Percentiles rank a stretch among this genome's conserved stretches.
Evolutionary conservation across 2,113 vertebrate species (phyloP).

Genomic region (Malurus elegans): DNA sequence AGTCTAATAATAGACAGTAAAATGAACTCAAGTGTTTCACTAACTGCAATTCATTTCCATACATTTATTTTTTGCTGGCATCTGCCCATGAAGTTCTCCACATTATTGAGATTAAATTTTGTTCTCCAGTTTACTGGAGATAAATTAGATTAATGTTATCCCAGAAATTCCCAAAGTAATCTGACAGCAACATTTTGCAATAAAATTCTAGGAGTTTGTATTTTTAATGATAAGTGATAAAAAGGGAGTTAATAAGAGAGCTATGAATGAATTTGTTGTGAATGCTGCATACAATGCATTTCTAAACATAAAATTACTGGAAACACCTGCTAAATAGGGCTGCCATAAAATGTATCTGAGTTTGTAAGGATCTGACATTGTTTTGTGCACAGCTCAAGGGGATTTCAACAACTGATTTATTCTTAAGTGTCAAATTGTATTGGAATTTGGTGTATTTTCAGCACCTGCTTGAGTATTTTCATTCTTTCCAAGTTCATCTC

Average conservation of each 20-base stretch:
- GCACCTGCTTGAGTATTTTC: background rate
- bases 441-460: background rate
- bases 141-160: background rate
- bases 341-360: background rate
- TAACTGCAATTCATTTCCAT: background rate
- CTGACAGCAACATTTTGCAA: background rate
- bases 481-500: background rate
- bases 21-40: background rate
- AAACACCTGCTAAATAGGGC: background rate
- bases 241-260: background rate
- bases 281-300: background rate
- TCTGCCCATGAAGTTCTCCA: background rate
- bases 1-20: background rate
- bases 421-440: accelerated
- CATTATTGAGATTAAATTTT: background rate
- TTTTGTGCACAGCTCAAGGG: background rate
- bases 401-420: background rate
- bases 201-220: background rate
- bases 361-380: background rate
- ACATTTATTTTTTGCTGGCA: background rate
- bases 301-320: background rate
- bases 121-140: background rate
- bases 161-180: background rate
- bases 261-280: background rate
- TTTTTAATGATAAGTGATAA: background rate